These are phyloP conservation scores for Aurelia coerulea DNA, from an alignment of 30 jellyfish, hydroid and myxozoan genomes.

Conservation along the genomic window DNA sequence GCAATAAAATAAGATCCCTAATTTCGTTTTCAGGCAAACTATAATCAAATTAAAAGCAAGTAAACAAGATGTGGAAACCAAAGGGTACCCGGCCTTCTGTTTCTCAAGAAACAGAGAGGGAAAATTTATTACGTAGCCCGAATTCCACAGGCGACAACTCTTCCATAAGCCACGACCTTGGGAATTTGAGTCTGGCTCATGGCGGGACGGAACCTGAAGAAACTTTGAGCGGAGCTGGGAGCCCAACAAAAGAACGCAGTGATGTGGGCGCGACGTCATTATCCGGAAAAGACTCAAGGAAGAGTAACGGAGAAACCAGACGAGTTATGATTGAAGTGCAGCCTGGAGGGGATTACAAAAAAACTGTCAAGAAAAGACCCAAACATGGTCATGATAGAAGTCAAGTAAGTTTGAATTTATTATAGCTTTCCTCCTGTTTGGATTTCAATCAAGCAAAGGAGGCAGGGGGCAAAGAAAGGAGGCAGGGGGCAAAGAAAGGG, in stretches of 20 bases:
- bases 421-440: no score
- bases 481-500: no score
- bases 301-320: constrained; percentile 69
- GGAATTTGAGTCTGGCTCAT: constrained; percentile 41
- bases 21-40: no score
- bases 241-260: constrained; percentile 74
- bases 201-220: constrained; percentile 72
- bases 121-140: constrained; percentile 34
- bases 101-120: constrained; percentile 63
- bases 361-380: constrained; percentile 67
- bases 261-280: constrained; percentile 28
- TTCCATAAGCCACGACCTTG: constrained; percentile 49
- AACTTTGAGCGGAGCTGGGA: constrained; percentile 32
- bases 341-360: constrained; percentile 72
- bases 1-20: no score
- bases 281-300: constrained; percentile 73
- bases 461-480: no score
- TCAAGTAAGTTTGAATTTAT: constrained; percentile 28
- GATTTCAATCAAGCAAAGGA: no score
- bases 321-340: constrained; percentile 89
- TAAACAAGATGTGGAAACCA: constrained; percentile 55
- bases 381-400: constrained; percentile 89
- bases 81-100: constrained; percentile 44
- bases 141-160: constrained; percentile 15
- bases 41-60: no score